phyloP scores from a whole-genome alignment of 2,888 invertebrate genomes.

The Chaitophorus viminalis region DNA sequence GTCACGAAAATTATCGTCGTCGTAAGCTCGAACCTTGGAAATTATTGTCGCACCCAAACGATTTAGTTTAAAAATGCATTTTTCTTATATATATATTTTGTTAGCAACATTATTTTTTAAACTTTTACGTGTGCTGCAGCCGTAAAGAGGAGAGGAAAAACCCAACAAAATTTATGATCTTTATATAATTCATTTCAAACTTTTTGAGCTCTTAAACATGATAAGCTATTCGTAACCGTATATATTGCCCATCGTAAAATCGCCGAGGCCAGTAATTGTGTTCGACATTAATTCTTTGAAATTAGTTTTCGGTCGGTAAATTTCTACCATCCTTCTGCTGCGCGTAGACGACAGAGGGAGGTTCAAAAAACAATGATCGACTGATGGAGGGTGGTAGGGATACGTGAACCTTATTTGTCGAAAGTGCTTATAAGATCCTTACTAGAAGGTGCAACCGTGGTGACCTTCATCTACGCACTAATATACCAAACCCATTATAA shows the following conservation, averaged over 20 bases:
- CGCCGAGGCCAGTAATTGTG: constrained; percentile 5
- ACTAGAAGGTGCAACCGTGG: no score
- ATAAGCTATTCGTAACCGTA: constrained; percentile 27
- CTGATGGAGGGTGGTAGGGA: no score
- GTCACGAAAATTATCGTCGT: neutral
- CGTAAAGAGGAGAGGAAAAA: constrained; percentile 4
- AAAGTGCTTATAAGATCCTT: no score
- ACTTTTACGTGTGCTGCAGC: neutral
- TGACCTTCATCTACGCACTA: no score
- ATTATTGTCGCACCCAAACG: constrained; percentile 6
- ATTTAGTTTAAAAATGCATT: neutral
- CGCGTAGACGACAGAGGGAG: no score
- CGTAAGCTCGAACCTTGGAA: neutral
- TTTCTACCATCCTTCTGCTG: neutral
- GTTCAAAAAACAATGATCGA: no score
- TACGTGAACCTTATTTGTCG: no score
- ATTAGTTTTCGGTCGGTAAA: constrained; percentile 49
- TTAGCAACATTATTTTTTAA: constrained; percentile 23
- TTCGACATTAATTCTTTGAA: constrained; percentile 47
- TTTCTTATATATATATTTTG: neutral
- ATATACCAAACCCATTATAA: no score
- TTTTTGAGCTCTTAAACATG: constrained; percentile 48
- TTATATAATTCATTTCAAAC: constrained; percentile 34
- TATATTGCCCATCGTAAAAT: constrained; percentile 14
- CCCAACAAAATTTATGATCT: constrained; percentile 33